phyloP scores from a whole-genome alignment of 2,113 vertebrate species.

The Upupa epops region DNA sequence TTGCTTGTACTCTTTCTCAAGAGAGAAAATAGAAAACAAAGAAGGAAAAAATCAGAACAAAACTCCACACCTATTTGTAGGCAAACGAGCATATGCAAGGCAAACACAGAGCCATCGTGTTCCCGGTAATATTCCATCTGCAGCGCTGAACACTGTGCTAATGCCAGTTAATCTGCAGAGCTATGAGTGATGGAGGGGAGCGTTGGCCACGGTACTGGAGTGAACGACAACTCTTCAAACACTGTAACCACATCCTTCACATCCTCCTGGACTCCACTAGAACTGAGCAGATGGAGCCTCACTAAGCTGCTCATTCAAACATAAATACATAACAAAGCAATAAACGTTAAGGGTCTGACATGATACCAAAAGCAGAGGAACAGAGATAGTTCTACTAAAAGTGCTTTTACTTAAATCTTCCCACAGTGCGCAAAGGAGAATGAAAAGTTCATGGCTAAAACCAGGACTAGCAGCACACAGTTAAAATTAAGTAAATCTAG shows the following conservation, averaged over 20 bases:
- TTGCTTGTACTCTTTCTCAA: neutral
- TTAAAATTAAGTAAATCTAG: neutral
- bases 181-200: neutral
- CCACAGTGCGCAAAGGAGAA: neutral
- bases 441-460: neutral
- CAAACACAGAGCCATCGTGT: neutral
- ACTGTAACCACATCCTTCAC: neutral
- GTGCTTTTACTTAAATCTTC: neutral
- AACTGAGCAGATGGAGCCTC: conserved; percentile 28
- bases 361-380: neutral
- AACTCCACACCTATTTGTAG: neutral
- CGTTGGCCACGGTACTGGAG: neutral
- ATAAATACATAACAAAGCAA: neutral
- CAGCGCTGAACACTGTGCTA: conserved; percentile 7
- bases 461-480: neutral
- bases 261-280: conserved; percentile 6
- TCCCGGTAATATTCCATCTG: neutral
- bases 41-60: neutral
- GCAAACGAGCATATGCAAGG: neutral
- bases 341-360: neutral
- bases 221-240: neutral
- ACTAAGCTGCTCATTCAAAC: neutral
- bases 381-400: neutral
- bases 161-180: conserved; percentile 1
- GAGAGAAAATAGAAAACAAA: neutral